Conservation (phyloP, 1,140 invertebrate genomes). For the Macrobrachium nipponense region DNA sequence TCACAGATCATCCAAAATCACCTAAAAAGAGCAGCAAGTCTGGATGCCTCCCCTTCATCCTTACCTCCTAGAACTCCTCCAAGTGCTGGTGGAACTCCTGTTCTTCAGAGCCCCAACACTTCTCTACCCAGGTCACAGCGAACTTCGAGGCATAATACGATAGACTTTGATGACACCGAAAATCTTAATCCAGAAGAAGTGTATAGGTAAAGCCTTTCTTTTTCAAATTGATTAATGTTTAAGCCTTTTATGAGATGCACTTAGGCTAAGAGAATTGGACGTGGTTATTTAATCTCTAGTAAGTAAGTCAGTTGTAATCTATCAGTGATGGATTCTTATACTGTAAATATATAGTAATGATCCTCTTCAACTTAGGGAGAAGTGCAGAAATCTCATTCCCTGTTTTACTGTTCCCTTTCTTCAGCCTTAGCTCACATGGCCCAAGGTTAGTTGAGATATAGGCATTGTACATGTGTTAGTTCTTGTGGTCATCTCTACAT, state of each 20-base stretch:
- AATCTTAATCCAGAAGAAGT: slow-evolving; percentile 87
- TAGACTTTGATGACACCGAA: slow-evolving; percentile 74
- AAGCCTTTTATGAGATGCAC: not conserved
- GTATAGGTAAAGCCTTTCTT: slow-evolving; percentile 66
- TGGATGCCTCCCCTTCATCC: slow-evolving; percentile 64
- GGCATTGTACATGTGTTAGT: too few relatives aligned
- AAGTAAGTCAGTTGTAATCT: too few relatives aligned
- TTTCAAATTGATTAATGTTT: not conserved
- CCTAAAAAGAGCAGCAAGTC: slow-evolving; percentile 73
- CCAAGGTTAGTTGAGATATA: too few relatives aligned
- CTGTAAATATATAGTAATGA: too few relatives aligned
- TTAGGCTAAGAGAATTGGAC: not conserved
- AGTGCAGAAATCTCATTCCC: too few relatives aligned
- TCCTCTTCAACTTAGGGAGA: too few relatives aligned
- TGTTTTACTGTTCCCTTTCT: too few relatives aligned
- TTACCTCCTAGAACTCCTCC: slow-evolving; percentile 65
- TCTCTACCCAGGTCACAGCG: slow-evolving; percentile 61
- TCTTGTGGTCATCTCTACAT: too few relatives aligned
- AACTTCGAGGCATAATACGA: slow-evolving; percentile 61
- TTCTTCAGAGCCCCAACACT: slow-evolving; percentile 60
- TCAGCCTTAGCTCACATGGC: too few relatives aligned
- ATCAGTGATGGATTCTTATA: too few relatives aligned
- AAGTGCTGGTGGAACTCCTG: slow-evolving; percentile 59
- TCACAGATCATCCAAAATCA: slow-evolving; percentile 86
- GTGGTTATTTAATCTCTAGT: not conserved